These are phyloP conservation scores for Cheilosia variabilis DNA, from an alignment of 2,888 invertebrate genomes.

Conservation along the genomic window DNA sequence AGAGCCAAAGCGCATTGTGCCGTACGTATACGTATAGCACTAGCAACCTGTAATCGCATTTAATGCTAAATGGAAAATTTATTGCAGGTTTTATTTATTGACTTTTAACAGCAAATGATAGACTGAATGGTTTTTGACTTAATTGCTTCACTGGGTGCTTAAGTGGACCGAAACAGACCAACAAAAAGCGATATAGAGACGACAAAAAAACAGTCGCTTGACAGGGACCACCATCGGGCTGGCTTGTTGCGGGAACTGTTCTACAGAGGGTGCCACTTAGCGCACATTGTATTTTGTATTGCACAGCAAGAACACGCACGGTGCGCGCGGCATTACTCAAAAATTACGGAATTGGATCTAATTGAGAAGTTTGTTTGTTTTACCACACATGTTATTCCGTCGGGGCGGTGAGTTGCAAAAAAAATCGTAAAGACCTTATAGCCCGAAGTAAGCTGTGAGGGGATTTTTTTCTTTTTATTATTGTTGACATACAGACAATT, in stretches of 20 bases:
- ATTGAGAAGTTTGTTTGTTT: constrained; percentile 74
- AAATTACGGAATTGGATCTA: constrained; percentile 72
- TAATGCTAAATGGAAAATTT: constrained; percentile 76
- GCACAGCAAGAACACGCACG: constrained; percentile 61
- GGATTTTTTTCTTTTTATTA: constrained; percentile 12
- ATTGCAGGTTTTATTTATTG: constrained; percentile 75
- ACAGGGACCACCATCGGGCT: constrained; percentile 53
- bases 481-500: constrained; percentile 31
- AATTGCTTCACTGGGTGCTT: constrained; percentile 75
- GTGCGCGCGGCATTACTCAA: constrained; percentile 68
- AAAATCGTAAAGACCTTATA: neutral
- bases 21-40: constrained; percentile 13
- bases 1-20: constrained; percentile 20
- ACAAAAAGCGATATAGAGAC: constrained; percentile 22
- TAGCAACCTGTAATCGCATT: constrained; percentile 72
- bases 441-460: constrained; percentile 30
- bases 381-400: constrained; percentile 58
- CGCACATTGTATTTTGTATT: neutral
- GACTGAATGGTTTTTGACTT: constrained; percentile 76
- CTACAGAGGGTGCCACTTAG: constrained; percentile 66
- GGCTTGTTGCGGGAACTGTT: constrained; percentile 55
- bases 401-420: constrained; percentile 33
- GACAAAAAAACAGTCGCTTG: constrained; percentile 4
- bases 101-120: constrained; percentile 76
- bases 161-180: constrained; percentile 68